A percentile compares a stretch with the other conserved stretches of the same genome.
phyloP scores from a whole-genome alignment of 2,888 invertebrate genomes.

The Caenorhabditis panamensis region DNA sequence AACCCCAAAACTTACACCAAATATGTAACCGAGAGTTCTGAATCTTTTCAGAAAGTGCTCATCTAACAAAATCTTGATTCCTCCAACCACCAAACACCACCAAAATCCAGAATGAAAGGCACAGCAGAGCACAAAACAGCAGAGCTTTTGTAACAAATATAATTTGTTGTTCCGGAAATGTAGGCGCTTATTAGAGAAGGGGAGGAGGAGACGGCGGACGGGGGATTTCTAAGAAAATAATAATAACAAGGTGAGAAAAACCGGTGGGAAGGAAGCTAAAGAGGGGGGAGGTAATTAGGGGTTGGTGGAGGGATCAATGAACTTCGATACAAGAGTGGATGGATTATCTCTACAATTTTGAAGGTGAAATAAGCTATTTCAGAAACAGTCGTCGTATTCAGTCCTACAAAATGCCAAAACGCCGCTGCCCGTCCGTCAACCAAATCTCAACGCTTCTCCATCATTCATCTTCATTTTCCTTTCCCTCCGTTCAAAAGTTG shows the following conservation, averaged over 20 bases:
- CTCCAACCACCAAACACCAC: too few relatives aligned
- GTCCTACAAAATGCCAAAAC: too few relatives aligned
- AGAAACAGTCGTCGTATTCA: too few relatives aligned
- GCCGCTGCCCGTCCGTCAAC: background rate
- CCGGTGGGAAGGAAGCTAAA: background rate
- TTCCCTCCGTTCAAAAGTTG: background rate
- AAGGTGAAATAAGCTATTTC: too few relatives aligned
- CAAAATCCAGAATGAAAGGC: background rate
- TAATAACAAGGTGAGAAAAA: slow-evolving; percentile 15
- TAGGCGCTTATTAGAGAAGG: slow-evolving; percentile 2
- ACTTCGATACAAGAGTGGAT: too few relatives aligned
- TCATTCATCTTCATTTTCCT: background rate
- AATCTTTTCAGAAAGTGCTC: too few relatives aligned
- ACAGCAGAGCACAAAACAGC: background rate
- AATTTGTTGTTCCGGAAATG: slow-evolving; percentile 23
- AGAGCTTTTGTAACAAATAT: background rate
- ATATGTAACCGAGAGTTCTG: too few relatives aligned
- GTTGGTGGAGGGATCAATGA: background rate
- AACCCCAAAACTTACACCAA: too few relatives aligned
- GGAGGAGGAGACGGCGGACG: background rate
- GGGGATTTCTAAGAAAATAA: background rate
- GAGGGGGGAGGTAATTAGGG: background rate
- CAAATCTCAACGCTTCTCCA: background rate
- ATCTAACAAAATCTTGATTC: too few relatives aligned
- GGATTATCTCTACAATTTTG: too few relatives aligned